Conservation (phyloP, 2,113 vertebrate species). For the Anseranas semipalmata region DNA sequence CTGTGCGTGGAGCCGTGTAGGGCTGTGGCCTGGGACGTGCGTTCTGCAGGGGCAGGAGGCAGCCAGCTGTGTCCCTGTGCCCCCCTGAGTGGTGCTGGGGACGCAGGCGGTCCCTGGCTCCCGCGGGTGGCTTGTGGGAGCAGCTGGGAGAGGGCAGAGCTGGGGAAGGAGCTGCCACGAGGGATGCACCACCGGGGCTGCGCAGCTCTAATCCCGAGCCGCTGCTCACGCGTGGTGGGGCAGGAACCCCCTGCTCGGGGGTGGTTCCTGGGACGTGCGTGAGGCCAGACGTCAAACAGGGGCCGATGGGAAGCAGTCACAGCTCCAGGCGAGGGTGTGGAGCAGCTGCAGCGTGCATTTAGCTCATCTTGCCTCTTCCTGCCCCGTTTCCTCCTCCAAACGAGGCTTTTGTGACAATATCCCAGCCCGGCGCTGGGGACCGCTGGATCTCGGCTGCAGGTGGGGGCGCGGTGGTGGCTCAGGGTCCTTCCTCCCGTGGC, state of each 20-base stretch:
- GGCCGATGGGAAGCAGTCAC: neutral
- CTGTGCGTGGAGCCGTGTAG: neutral
- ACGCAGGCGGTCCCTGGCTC: neutral
- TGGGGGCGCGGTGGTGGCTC: neutral
- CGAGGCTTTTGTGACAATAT: neutral
- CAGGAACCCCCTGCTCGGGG: neutral
- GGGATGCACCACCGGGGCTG: neutral
- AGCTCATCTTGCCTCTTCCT: conserved; percentile 33
- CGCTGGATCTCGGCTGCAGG: neutral
- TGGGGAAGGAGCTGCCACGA: neutral
- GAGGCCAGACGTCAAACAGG: neutral
- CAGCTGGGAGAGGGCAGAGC: neutral
- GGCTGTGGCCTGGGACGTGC: neutral
- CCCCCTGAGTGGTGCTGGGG: neutral
- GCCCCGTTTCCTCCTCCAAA: neutral
- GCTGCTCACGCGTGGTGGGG: conserved; percentile 8
- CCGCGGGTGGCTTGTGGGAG: neutral
- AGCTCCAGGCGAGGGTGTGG: conserved; percentile 31
- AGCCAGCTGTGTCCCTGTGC: neutral
- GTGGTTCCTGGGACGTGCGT: neutral
- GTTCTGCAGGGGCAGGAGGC: neutral
- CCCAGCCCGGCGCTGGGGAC: neutral
- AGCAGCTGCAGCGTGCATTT: neutral
- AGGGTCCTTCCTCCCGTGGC: rapidly evolving
- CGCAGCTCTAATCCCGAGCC: neutral